Evolutionary conservation across 2,113 vertebrate species (phyloP).

Genomic region (Crocuta crocuta): DNA sequence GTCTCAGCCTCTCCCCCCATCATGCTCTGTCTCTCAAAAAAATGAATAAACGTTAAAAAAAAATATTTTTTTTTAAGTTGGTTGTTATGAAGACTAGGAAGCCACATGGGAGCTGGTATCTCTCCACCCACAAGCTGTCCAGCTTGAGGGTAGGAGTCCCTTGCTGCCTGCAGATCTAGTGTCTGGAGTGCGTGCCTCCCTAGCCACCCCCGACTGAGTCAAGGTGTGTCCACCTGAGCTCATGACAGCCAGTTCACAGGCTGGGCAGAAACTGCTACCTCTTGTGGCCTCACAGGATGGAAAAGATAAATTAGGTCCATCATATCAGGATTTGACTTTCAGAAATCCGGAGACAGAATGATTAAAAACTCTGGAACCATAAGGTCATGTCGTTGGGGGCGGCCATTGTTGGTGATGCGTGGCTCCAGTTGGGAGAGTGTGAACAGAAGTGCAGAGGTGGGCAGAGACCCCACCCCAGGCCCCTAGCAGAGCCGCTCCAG

Average conservation of each 20-base stretch:
- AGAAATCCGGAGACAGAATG: neutral
- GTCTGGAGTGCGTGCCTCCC: neutral
- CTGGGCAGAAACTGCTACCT: neutral
- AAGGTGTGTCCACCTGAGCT: neutral
- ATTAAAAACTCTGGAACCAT: neutral
- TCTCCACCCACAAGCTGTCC: neutral
- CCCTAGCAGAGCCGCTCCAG: neutral
- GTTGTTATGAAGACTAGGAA: neutral
- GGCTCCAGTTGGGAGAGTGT: neutral
- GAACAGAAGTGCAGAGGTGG: neutral
- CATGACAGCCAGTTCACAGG: neutral
- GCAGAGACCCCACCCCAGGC: too few relatives aligned
- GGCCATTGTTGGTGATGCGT: neutral
- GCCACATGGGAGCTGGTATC: neutral
- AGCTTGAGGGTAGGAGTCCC: neutral
- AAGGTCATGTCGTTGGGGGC: neutral
- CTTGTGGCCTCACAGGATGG: neutral
- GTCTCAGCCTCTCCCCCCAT: too few relatives aligned
- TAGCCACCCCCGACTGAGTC: neutral
- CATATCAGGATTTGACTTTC: neutral
- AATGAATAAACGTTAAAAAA: too few relatives aligned
- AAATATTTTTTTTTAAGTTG: neutral
- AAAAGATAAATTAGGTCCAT: conserved; percentile 7
- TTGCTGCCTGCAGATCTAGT: neutral
- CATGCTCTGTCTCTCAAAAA: too few relatives aligned